Evolutionary conservation across 2,113 vertebrate genomes (phyloP).

Genomic region (Mormoops blainvillei): DNA sequence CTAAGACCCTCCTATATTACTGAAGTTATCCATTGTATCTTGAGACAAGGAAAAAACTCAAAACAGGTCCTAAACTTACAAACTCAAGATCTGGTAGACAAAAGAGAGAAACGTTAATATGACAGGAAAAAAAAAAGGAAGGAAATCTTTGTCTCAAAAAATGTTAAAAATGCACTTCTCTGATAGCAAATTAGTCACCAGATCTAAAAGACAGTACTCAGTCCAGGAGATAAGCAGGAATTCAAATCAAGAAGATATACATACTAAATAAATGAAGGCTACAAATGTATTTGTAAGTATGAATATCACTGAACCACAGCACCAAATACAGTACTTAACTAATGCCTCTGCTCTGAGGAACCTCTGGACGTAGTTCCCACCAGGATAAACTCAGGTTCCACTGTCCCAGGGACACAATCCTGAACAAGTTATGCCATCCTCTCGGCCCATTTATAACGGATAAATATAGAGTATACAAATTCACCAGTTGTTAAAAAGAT

Average conservation of each 20-base stretch:
- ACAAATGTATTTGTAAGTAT: background rate
- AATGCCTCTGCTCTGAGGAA: background rate
- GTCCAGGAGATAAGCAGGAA: background rate
- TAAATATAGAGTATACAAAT: background rate
- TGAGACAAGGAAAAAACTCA: constrained; percentile 19
- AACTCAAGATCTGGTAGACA: constrained; percentile 27
- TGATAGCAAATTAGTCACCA: constrained; percentile 13
- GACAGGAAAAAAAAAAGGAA: background rate
- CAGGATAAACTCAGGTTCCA: background rate
- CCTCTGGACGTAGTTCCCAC: background rate
- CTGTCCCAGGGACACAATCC: background rate
- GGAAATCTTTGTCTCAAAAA: background rate
- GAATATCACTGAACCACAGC: background rate
- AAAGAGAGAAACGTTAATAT: constrained; percentile 24
- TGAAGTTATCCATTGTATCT: constrained; percentile 2
- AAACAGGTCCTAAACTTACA: constrained; percentile 34
- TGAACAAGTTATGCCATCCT: background rate
- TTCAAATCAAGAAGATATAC: constrained; percentile 22
- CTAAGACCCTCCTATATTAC: background rate
- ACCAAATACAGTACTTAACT: background rate
- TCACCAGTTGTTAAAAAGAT: background rate
- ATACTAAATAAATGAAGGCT: background rate
- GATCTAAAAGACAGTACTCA: constrained; percentile 14
- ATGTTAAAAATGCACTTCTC: constrained; percentile 7
- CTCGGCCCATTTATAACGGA: background rate